A percentile compares a stretch with the other conserved stretches of the same genome.
Conservation (phyloP, 2,113 vertebrate genomes). For the Cyanoramphus novaezelandiae region DNA sequence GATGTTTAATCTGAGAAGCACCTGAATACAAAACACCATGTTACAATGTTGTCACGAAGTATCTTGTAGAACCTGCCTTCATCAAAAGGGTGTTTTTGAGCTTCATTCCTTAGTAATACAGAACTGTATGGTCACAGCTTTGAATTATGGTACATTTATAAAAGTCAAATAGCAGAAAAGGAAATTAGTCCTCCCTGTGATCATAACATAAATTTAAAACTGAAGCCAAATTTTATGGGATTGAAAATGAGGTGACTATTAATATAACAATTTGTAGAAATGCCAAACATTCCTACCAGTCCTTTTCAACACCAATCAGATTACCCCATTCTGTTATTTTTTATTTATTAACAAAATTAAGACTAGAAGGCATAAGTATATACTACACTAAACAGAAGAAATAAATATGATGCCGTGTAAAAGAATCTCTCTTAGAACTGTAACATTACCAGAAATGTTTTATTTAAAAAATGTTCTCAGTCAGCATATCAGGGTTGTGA, state of each 20-base stretch:
- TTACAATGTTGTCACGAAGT: not conserved
- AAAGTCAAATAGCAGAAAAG: slow-evolving; percentile 18
- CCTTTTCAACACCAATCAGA: not conserved
- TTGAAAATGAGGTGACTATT: not conserved
- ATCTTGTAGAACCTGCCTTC: not conserved
- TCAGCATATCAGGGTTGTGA: not conserved
- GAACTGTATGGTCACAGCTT: not conserved
- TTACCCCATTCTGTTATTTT: not conserved
- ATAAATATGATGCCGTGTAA: not conserved
- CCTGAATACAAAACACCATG: not conserved
- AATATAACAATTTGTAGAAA: not conserved
- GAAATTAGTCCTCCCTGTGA: not conserved
- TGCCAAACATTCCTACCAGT: not conserved
- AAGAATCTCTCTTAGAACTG: not conserved
- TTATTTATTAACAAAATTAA: not conserved
- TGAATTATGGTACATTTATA: not conserved
- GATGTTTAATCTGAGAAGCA: not conserved
- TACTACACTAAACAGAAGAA: not conserved
- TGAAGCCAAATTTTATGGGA: not conserved
- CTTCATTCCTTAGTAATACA: not conserved
- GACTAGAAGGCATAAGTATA: not conserved
- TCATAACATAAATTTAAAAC: slow-evolving; percentile 2
- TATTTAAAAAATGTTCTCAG: not conserved
- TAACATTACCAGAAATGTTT: not conserved
- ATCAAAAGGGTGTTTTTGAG: not conserved